phyloP scores from a whole-genome alignment of 2,113 vertebrate species.

The Hylia prasina region DNA sequence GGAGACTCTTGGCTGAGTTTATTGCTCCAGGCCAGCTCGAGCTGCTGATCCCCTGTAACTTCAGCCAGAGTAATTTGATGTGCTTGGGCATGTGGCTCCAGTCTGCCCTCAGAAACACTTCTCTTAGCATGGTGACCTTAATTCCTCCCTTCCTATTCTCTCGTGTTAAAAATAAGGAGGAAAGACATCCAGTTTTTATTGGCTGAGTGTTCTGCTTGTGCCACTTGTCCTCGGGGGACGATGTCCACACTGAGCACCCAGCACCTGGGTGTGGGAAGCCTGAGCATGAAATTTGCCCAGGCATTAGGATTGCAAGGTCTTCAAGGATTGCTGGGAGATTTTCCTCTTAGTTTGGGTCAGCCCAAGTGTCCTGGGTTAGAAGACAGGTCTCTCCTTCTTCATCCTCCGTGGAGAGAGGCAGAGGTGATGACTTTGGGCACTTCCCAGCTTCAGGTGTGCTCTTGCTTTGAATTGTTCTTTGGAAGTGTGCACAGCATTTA shows the following conservation, averaged over 20 bases:
- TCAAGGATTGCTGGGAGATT: background rate
- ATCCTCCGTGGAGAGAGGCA: background rate
- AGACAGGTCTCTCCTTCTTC: background rate
- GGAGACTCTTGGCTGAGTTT: background rate
- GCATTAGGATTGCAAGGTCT: background rate
- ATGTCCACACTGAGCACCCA: background rate
- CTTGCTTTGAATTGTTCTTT: background rate
- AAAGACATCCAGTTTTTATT: background rate
- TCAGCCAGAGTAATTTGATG: background rate
- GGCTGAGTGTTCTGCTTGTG: background rate
- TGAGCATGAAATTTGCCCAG: accelerated
- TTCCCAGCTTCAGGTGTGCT: background rate
- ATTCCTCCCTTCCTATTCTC: background rate
- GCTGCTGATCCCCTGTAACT: background rate
- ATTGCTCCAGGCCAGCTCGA: background rate
- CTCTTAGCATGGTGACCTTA: background rate
- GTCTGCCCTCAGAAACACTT: background rate
- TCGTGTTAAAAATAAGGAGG: background rate
- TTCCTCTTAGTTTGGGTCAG: background rate
- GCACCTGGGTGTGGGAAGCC: background rate
- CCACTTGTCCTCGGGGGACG: background rate
- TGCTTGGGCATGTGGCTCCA: background rate
- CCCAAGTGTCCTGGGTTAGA: background rate
- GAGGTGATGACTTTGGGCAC: background rate
- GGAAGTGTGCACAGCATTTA: background rate